Evolutionary conservation across 2,113 vertebrate genomes (phyloP).

Genomic region (Rana temporaria): DNA sequence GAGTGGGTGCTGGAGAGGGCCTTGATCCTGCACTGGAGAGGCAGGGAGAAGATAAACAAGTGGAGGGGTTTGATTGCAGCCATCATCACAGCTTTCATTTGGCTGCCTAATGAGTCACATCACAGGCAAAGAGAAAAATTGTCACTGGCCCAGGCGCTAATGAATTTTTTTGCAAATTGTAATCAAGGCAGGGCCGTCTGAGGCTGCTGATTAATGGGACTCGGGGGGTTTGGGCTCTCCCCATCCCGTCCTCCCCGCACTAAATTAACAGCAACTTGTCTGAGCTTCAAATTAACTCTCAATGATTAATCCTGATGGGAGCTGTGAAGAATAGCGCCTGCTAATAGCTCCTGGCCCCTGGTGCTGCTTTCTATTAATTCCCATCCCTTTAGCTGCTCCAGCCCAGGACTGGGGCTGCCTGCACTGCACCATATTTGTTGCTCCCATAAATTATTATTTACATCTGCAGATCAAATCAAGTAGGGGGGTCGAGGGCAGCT

Average conservation of each 20-base stretch:
- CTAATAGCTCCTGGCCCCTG: constrained; percentile 85
- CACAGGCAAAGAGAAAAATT: constrained; percentile 86
- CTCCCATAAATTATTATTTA: constrained; percentile 83
- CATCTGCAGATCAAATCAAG: constrained; percentile 81
- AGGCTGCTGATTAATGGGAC: constrained; percentile 93
- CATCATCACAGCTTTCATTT: constrained; percentile 83
- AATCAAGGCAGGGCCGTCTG: constrained; percentile 90
- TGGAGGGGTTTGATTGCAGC: constrained; percentile 78
- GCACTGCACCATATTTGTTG: constrained; percentile 87
- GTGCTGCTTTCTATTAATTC: constrained; percentile 85
- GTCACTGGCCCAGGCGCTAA: constrained; percentile 89
- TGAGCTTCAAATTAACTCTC: constrained; percentile 94
- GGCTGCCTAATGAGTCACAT: constrained; percentile 88
- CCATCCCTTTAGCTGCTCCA: constrained; percentile 81
- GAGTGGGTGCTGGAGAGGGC: constrained; percentile 54
- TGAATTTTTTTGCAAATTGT: constrained; percentile 97
- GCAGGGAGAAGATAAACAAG: constrained; percentile 81
- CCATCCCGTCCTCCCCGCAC: constrained; percentile 83
- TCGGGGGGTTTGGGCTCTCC: constrained; percentile 84
- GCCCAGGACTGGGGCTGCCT: constrained; percentile 82
- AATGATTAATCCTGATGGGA: constrained; percentile 94
- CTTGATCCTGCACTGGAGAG: constrained; percentile 66
- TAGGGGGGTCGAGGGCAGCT: constrained; percentile 52
- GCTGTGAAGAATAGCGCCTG: constrained; percentile 84
- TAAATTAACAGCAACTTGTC: constrained; percentile 97